A percentile compares a stretch with the other conserved stretches of the same genome.
These are phyloP conservation scores for Catocala fraxini DNA, from an alignment of 2,888 invertebrate species.

Conservation along the genomic window DNA sequence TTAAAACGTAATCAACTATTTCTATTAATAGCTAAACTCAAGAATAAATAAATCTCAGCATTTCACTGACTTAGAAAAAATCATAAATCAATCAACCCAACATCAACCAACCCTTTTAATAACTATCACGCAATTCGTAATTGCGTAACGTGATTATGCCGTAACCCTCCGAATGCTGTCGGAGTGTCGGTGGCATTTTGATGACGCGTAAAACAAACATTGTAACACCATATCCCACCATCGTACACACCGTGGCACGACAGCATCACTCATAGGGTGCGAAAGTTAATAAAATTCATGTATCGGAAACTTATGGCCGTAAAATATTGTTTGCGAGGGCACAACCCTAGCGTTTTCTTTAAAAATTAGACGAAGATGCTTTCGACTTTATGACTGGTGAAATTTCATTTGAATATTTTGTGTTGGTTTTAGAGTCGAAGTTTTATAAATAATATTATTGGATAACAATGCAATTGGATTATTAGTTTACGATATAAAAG, in stretches of 20 bases:
- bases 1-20: too few species aligned
- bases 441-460: conserved; percentile 7
- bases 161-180: conserved; percentile 65
- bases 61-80: too few species aligned
- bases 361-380: conserved; percentile 59
- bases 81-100: conserved; percentile 6
- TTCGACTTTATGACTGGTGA: conserved; percentile 52
- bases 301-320: conserved; percentile 86
- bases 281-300: conserved; percentile 87
- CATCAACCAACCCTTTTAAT: conserved; percentile 20
- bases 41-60: background rate
- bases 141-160: conserved; percentile 47
- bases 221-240: conserved; percentile 67
- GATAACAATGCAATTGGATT: too few species aligned
- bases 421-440: conserved; percentile 21
- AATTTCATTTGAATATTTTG: conserved; percentile 54
- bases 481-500: too few species aligned
- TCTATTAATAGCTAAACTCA: background rate
- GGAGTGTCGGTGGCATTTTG: conserved; percentile 69
- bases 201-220: conserved; percentile 86
- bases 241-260: conserved; percentile 61
- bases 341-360: conserved; percentile 73
- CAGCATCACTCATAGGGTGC: conserved; percentile 63
- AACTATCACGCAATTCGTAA: conserved; percentile 28
- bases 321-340: conserved; percentile 80